Conservation (phyloP, 2,113 vertebrate species). For the Dipodomys merriami region DNA sequence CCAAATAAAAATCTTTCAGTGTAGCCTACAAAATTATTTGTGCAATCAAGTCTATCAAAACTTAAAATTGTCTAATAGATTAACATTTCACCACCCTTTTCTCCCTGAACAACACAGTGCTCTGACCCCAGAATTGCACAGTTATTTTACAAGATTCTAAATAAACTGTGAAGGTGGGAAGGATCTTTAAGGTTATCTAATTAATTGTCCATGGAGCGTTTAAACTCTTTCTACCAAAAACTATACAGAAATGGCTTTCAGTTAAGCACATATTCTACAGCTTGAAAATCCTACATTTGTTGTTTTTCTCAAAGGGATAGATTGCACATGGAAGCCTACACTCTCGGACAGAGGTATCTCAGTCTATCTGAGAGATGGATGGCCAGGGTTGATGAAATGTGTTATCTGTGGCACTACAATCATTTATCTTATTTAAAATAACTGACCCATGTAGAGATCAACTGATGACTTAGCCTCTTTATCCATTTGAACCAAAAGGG, state of each 20-base stretch:
- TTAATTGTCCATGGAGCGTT: constrained; percentile 14
- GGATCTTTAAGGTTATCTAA: background rate
- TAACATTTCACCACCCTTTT: constrained; percentile 10
- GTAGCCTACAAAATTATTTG: background rate
- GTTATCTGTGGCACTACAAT: background rate
- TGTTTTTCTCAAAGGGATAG: constrained; percentile 36
- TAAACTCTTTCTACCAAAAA: constrained; percentile 30
- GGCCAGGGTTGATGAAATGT: background rate
- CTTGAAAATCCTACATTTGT: background rate
- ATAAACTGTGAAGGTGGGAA: background rate
- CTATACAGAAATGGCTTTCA: constrained; percentile 34
- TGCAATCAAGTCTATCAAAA: constrained; percentile 34
- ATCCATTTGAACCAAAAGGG: background rate
- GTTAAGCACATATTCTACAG: background rate
- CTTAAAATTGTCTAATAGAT: constrained; percentile 21
- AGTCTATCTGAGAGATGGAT: constrained; percentile 30
- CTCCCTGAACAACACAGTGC: background rate
- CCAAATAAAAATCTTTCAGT: background rate
- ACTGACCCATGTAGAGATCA: constrained; percentile 45
- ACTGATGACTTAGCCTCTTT: constrained; percentile 42
- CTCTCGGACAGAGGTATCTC: background rate
- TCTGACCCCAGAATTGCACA: constrained; percentile 13
- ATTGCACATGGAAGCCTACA: background rate
- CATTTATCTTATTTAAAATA: constrained; percentile 57
- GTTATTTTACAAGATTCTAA: constrained; percentile 36